Percentiles rank a stretch among this genome's conserved stretches.
Conservation (phyloP, 1,140 invertebrate species). For the Aculops lycopersici region DNA sequence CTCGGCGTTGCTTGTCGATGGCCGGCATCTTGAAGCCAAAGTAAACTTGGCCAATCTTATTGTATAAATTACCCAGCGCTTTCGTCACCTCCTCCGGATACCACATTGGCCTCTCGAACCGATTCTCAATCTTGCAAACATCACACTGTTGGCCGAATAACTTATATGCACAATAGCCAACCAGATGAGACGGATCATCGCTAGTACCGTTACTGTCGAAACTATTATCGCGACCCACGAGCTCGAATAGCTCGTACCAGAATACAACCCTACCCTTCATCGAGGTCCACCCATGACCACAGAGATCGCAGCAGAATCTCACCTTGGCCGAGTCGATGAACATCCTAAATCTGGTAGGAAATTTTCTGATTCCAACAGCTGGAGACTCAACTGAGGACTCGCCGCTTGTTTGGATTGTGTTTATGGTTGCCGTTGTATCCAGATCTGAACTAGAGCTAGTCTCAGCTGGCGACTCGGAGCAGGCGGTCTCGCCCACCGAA, state of each 20-base stretch:
- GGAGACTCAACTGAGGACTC: background rate
- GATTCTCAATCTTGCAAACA: constrained; percentile 15
- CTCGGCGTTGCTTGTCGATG: constrained; percentile 16
- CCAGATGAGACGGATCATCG: background rate
- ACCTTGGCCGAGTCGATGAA: constrained; percentile 13
- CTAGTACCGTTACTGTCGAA: background rate
- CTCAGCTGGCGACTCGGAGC: too few relatives aligned
- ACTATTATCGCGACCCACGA: background rate
- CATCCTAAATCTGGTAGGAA: constrained; percentile 3
- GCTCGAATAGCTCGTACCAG: constrained; percentile 17
- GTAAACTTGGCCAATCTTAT: constrained; percentile 18
- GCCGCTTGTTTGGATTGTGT: background rate
- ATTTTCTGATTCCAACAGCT: background rate
- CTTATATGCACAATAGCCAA: constrained; percentile 18
- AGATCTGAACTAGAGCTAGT: background rate
- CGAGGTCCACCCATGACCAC: constrained; percentile 21
- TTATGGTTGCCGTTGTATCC: background rate
- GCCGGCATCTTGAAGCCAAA: constrained; percentile 18
- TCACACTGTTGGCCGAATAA: constrained; percentile 21
- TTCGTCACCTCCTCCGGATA: constrained; percentile 22
- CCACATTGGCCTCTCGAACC: constrained; percentile 21
- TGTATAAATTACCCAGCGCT: constrained; percentile 19
- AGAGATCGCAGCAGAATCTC: constrained; percentile 13
- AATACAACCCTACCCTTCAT: constrained; percentile 22
- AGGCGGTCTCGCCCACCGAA: constrained; percentile 5